Base-by-base conservation (phyloP, 2,888 invertebrate species). In the Campoplex capitator region DNA sequence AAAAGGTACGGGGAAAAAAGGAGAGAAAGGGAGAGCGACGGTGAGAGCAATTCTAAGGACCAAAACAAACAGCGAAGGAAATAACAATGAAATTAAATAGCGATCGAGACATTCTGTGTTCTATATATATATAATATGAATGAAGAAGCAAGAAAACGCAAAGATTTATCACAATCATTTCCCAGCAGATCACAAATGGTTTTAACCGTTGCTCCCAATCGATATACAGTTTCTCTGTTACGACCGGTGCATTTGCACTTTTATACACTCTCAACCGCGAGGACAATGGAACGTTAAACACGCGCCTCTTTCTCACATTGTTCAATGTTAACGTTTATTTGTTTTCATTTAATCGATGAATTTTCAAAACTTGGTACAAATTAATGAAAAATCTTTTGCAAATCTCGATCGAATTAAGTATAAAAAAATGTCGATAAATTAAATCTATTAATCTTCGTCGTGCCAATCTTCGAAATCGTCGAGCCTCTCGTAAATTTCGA, bases 401-500 rank as follows among this genome's bases (percentile, higher is more conserved):
- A 16, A 32, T 62, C 32, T 62, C 16, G 16, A 62, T 38, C 38
- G 32, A n/a, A 38, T 38, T 62, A 4, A 2, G 7, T 62, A 32
- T 6, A 16, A 28, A 56, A 58, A 58, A 58, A 13, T 1, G 11
- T 38, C 2, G 2, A 32, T 28, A 48, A 2, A 6, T 48, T 9
- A 2, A 8, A 42, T 42, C 16, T 71, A 73, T 48, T 18, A 73
- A 32, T 77, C 38, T 1, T 75, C 13, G 56, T 16, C 48, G 28
- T 54, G 62, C 56, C 28, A 68, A 45, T 76, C 38, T n/a, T 77
- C 51, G 3, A 87, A 79, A 32, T 85, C 28, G 1, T 89, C 89
- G 13, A 91, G n/a, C 35, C 58, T 71, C 9, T 91, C 89, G 18
- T 86, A 81, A 18, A 89, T 85, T 45, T 92, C 91, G 35, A 88